Conservation (phyloP, 2,888 invertebrate genomes). For the Tinea pellionella region DNA sequence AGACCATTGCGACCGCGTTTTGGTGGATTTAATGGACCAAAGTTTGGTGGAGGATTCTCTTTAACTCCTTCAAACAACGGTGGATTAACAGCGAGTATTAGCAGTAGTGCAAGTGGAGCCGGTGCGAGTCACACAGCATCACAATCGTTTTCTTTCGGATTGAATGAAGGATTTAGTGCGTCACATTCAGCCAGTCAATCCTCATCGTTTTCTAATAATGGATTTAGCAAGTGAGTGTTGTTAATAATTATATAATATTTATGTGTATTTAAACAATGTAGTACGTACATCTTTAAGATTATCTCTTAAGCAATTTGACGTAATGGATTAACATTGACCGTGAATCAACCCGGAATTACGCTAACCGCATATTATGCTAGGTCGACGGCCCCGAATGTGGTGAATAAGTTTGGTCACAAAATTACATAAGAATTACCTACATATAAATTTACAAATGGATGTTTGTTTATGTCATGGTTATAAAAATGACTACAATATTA, state of each 20-base stretch:
- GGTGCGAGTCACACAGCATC: constrained; percentile 58
- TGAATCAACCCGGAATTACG: constrained; percentile 6
- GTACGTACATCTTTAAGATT: neutral
- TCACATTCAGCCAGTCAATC: constrained; percentile 63
- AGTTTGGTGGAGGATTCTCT: constrained; percentile 50
- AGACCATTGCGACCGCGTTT: constrained; percentile 42
- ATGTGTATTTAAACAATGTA: neutral
- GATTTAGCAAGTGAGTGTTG: constrained; percentile 54
- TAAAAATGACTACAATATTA: neutral
- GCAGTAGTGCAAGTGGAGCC: constrained; percentile 49
- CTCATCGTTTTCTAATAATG: constrained; percentile 39
- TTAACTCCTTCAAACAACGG: constrained; percentile 50
- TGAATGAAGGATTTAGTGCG: constrained; percentile 58
- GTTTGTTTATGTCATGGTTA: neutral
- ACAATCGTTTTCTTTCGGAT: constrained; percentile 61
- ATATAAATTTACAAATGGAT: neutral
- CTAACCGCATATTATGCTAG: neutral
- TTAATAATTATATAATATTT: constrained; percentile 15
- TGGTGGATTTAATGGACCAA: constrained; percentile 20
- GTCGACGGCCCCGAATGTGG: neutral
- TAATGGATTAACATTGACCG: neutral
- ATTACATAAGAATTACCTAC: neutral
- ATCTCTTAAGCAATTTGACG: neutral
- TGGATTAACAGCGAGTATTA: constrained; percentile 52
- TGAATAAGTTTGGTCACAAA: neutral